phyloP scores from a whole-genome alignment of 1,140 invertebrate genomes.

The Lithobius niger region DNA sequence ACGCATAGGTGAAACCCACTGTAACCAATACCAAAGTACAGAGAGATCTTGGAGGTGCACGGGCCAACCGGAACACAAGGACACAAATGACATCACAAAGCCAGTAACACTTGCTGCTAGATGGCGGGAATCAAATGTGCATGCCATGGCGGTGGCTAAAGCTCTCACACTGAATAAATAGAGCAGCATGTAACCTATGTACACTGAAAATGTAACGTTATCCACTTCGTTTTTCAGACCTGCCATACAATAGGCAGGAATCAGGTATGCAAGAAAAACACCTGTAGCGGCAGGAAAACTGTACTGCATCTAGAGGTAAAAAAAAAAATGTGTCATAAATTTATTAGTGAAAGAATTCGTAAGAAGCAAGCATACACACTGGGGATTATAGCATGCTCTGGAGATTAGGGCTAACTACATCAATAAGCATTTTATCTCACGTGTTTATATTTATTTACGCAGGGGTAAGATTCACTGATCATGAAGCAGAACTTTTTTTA shows the following conservation, averaged over 20 bases:
- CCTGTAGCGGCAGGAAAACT: constrained; percentile 44
- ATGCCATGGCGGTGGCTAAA: constrained; percentile 50
- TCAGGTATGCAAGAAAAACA: constrained; percentile 62
- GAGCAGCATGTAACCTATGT: constrained; percentile 64
- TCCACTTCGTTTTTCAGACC: constrained; percentile 46
- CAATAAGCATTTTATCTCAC: too few species aligned
- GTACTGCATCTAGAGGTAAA: constrained; percentile 38
- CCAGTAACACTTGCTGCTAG: constrained; percentile 42
- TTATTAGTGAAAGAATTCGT: background rate
- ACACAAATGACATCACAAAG: constrained; percentile 46
- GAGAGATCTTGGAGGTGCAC: constrained; percentile 57
- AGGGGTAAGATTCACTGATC: too few species aligned
- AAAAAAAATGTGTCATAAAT: constrained; percentile 15
- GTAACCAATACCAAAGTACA: constrained; percentile 45
- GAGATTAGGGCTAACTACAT: too few species aligned
- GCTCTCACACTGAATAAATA: constrained; percentile 58
- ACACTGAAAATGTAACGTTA: constrained; percentile 53
- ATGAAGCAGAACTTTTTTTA: too few species aligned
- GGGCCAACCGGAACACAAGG: constrained; percentile 51
- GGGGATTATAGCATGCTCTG: too few species aligned
- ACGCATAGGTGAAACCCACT: constrained; percentile 52
- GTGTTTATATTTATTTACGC: too few species aligned
- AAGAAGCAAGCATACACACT: too few species aligned
- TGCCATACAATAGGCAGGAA: constrained; percentile 80
- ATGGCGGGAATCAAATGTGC: constrained; percentile 43